phyloP scores from a whole-genome alignment of 2,797 vertebrate species.

The Oceanodroma leucorhoa region DNA sequence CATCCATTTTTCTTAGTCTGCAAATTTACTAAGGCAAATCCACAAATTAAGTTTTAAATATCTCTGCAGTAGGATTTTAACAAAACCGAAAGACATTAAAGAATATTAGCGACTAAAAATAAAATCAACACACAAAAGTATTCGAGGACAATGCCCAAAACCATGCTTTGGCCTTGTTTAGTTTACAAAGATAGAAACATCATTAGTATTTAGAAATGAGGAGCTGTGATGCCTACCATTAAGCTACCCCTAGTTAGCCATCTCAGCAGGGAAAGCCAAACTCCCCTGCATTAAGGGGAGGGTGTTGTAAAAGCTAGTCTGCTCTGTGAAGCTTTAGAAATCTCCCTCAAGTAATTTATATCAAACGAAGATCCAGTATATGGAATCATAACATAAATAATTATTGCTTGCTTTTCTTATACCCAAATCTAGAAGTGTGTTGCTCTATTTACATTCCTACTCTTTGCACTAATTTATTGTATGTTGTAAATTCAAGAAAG shows the following conservation, averaged over 20 bases:
- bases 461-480: neutral
- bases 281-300: neutral
- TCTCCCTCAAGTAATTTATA: neutral
- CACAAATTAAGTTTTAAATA: neutral
- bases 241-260: neutral
- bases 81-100: neutral
- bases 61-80: neutral
- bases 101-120: neutral
- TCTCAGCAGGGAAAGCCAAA: neutral
- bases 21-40: neutral
- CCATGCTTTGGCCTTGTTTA: neutral
- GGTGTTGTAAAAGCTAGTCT: neutral
- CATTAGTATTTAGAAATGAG: neutral
- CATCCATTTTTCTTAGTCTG: neutral
- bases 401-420: neutral
- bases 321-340: neutral
- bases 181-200: neutral
- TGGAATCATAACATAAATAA: neutral
- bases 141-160: neutral
- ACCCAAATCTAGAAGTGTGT: neutral
- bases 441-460: neutral
- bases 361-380: neutral
- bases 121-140: neutral
- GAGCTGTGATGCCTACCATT: neutral
- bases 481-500: neutral